A percentile compares a stretch with the other conserved stretches of the same genome.
Conservation (phyloP, 2,888 invertebrate species). For the Oxycera nigricornis region DNA sequence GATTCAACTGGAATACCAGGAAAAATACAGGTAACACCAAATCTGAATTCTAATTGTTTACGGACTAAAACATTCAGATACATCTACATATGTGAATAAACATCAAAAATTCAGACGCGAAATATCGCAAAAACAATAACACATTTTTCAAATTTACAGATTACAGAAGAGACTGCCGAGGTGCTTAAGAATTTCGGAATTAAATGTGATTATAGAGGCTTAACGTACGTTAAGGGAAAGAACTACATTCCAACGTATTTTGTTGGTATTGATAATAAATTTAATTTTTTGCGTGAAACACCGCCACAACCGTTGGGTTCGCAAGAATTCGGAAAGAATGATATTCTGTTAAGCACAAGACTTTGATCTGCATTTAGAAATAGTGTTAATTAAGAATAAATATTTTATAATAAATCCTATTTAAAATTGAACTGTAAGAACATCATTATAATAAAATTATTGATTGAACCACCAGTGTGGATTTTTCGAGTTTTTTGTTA, state of each 20-base stretch:
- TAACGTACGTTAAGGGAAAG: constrained; percentile 75
- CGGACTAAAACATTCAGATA: too few species aligned
- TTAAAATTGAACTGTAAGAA: too few species aligned
- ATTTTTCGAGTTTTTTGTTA: too few species aligned
- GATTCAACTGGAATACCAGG: constrained; percentile 87
- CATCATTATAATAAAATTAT: too few species aligned
- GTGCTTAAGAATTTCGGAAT: constrained; percentile 73
- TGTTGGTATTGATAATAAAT: constrained; percentile 70
- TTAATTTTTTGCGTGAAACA: constrained; percentile 60
- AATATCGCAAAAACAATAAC: too few species aligned
- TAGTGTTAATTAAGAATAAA: neutral
- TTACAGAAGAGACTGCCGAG: constrained; percentile 75
- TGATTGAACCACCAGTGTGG: too few species aligned
- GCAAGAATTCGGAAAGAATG: constrained; percentile 23
- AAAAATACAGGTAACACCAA: constrained; percentile 71
- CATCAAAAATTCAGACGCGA: neutral
- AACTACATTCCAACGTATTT: constrained; percentile 75
- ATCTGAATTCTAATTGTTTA: neutral
- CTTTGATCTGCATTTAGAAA: neutral
- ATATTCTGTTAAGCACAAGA: constrained; percentile 39
- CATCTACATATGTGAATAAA: too few species aligned
- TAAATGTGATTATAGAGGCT: constrained; percentile 72
- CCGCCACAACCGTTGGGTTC: neutral
- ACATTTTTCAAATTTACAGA: constrained; percentile 62
- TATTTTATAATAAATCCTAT: constrained; percentile 9